These are phyloP conservation scores for Casuarius casuarius DNA, from an alignment of 2,113 vertebrate genomes.

Conservation along the genomic window DNA sequence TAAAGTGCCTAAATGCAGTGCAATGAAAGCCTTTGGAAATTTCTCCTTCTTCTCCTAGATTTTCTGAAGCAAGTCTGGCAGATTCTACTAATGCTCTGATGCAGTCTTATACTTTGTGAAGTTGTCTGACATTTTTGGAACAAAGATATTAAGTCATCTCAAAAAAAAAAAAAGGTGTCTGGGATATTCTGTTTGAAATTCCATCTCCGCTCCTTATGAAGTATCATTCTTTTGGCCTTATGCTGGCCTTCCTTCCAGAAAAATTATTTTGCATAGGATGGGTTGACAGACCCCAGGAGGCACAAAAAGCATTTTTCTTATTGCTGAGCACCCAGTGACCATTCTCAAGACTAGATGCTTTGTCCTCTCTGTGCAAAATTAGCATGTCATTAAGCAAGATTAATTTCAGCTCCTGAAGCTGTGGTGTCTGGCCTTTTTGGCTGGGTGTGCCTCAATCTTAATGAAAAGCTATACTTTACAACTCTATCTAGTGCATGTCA, in stretches of 20 bases:
- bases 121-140: neutral
- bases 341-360: neutral
- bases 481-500: neutral
- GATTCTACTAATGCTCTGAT: neutral
- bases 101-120: neutral
- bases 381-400: neutral
- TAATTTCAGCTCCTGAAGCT: constrained; percentile 6
- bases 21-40: neutral
- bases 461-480: constrained; percentile 2
- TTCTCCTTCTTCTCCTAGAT: neutral
- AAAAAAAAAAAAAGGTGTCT: neutral
- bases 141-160: neutral
- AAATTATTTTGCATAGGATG: neutral
- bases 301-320: neutral
- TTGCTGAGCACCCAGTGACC: neutral
- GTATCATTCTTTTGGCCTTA: neutral
- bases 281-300: neutral
- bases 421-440: neutral
- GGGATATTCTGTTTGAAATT: neutral
- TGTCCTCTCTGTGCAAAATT: constrained; percentile 2
- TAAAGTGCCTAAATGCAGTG: neutral
- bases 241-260: neutral
- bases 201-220: neutral
- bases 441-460: neutral
- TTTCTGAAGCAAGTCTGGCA: neutral